phyloP scores from a whole-genome alignment of 2,888 invertebrate species.

The Drosophila subsilvestris region DNA sequence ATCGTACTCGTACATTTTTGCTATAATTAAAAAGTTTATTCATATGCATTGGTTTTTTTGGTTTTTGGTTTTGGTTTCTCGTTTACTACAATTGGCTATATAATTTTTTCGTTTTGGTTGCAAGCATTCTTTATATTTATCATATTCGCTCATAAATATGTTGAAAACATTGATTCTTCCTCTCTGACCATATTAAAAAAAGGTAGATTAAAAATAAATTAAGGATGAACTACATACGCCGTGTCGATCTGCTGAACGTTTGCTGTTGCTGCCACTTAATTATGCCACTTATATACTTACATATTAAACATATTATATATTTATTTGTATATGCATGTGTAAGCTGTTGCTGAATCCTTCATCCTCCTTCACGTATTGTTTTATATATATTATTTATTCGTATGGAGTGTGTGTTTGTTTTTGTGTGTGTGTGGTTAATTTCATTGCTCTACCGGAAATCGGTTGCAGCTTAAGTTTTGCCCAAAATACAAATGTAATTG shows the following conservation, averaged over 20 bases:
- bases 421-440: conserved; percentile 11
- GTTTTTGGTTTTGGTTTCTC: conserved; percentile 32
- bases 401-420: conserved; percentile 4
- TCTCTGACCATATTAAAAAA: conserved; percentile 14
- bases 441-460: conserved; percentile 6
- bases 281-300: conserved; percentile 78
- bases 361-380: conserved; percentile 19
- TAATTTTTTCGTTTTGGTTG: conserved; percentile 46
- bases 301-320: conserved; percentile 75
- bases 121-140: conserved; percentile 54
- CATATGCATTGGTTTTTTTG: conserved; percentile 35
- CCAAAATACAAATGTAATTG: conserved; percentile 25
- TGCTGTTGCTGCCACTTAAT: conserved; percentile 66
- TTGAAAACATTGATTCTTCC: conserved; percentile 17
- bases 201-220: conserved; percentile 12
- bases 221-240: conserved; percentile 32
- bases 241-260: conserved; percentile 42
- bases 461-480: conserved; percentile 17
- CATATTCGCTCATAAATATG: conserved; percentile 12
- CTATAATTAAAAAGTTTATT: conserved; percentile 62
- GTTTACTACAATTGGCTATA: conserved; percentile 68
- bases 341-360: conserved; percentile 40
- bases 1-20: conserved; percentile 39
- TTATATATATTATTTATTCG: conserved; percentile 23
- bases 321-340: conserved; percentile 59